Evolutionary conservation across 2,113 vertebrate species (phyloP), one percentile per base, ranked within the genome.

Genomic region (Tapirus terrestris): DNA sequence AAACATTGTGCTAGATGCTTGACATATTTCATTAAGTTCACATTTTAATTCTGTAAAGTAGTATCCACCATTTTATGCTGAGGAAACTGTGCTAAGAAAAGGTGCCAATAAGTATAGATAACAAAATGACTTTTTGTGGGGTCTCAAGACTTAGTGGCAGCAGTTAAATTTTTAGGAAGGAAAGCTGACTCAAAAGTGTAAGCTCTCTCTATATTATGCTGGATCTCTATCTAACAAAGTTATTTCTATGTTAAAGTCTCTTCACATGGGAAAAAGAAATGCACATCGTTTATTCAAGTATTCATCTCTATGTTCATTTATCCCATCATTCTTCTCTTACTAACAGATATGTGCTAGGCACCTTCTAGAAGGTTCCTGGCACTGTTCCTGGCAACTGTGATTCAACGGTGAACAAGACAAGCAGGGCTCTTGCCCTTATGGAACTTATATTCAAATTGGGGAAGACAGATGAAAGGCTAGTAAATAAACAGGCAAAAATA

Each of bases 391-490:
- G 21, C 23, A 9, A 8, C 21, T 6, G 4, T 29, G 48, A 25
- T 1, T 45, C 18, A 39, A 27, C 4, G 23, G 11, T 29, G 10
- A 33, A 18, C 4, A 21, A 39, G 29, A 48, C 16, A 36, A 21
- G 23, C 23, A 73, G n/a, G 1, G 2, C 4, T 9, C 7, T 53
- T 7, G 2, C 25, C 16, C 1, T 73, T 31, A 27, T 0, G 51
- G 27, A n/a, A 10, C 3, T 67, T 76, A 20, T 5, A 17, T n/a
- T 76, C 2, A 43, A 68, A 13, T 48, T 8, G 33, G 27, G 23
- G 1, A 36, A 36, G 8, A 27, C 21, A 31, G n/a, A 84, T 16
- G 43, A 12, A 82, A 91, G 63, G 2, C 68, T 60, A 79, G 68
- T 21, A 77, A 72, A 63, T 27, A 68, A 81, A 25, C 25, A 1